Evolutionary conservation across 2,888 invertebrate genomes (phyloP).

Genomic region (Sisyra terminalis): DNA sequence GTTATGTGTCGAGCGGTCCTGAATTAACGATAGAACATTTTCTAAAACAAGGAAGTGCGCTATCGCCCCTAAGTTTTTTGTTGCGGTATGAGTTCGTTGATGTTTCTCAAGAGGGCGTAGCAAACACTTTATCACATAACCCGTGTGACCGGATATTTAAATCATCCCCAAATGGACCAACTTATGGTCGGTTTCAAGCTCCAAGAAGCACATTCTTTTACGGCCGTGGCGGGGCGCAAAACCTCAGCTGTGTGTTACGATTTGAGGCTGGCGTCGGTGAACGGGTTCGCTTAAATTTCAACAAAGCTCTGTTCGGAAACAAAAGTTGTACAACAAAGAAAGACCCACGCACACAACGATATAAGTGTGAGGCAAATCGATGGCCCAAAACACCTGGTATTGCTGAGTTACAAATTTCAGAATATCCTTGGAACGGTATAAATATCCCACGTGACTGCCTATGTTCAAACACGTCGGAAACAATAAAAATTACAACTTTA

Average conservation of each 20-base stretch:
- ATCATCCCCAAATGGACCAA: constrained; percentile 17
- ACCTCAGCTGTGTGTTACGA: constrained; percentile 56
- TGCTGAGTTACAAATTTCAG: constrained; percentile 44
- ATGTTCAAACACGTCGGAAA: constrained; percentile 51
- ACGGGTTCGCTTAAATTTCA: constrained; percentile 50
- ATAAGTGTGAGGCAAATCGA: constrained; percentile 41
- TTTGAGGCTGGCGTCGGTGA: constrained; percentile 56
- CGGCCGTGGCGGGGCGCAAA: constrained; percentile 62
- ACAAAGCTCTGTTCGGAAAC: constrained; percentile 50
- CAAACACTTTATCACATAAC: constrained; percentile 36
- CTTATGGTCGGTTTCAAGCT: constrained; percentile 48
- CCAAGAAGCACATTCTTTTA: constrained; percentile 69
- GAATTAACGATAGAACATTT: constrained; percentile 61
- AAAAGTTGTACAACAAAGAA: constrained; percentile 48
- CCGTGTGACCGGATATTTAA: constrained; percentile 45
- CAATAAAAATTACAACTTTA: constrained; percentile 45
- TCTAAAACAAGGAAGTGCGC: constrained; percentile 58
- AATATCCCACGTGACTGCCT: constrained; percentile 55
- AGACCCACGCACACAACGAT: constrained; percentile 48
- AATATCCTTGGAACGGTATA: constrained; percentile 52
- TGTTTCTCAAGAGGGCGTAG: constrained; percentile 46
- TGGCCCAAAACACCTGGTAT: constrained; percentile 25
- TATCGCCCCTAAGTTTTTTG: constrained; percentile 61
- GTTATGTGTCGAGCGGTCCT: constrained; percentile 60
- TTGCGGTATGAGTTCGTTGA: constrained; percentile 74